Conservation (phyloP, 64 coral and sea anemone species). For the Pocillopora damicornis region DNA sequence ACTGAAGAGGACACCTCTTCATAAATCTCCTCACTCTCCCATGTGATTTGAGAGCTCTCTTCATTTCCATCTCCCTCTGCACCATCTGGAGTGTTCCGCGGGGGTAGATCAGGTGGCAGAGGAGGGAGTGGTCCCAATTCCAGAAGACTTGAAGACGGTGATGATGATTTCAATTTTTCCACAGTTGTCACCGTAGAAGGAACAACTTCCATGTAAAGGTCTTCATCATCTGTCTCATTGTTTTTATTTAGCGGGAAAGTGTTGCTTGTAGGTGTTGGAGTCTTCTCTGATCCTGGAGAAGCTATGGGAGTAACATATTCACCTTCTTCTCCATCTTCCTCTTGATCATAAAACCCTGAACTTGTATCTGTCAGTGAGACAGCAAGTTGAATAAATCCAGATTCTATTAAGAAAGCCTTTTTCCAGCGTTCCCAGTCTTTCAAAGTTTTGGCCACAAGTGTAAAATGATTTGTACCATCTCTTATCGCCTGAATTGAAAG, state of each 20-base stretch:
- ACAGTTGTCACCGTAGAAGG: not conserved
- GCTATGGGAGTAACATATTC: conserved; percentile 74
- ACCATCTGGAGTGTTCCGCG: conserved; percentile 1
- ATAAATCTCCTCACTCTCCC: conserved; percentile 78
- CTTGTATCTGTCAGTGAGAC: conserved; percentile 57
- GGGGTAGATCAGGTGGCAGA: conserved; percentile 50
- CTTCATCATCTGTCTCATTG: conserved; percentile 22
- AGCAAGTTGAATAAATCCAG: conserved; percentile 68
- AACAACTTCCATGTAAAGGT: conserved; percentile 62
- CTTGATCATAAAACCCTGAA: conserved; percentile 78
- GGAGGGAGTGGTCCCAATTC: conserved; percentile 42
- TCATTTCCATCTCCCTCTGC: conserved; percentile 23
- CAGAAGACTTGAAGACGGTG: conserved; percentile 4
- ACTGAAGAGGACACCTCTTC: conserved; percentile 53
- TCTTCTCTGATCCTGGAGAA: conserved; percentile 50
- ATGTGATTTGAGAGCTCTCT: conserved; percentile 18
- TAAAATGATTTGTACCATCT: conserved; percentile 63
- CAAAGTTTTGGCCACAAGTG: conserved; percentile 58
- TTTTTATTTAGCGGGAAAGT: not conserved
- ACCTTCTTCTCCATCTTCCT: conserved; percentile 75
- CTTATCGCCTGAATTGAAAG: conserved; percentile 71
- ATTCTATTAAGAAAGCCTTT: conserved; percentile 71
- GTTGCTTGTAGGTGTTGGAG: not conserved
- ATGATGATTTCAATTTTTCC: not conserved
- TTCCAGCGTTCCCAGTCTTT: conserved; percentile 92